A percentile compares a stretch with the other conserved stretches of the same genome.
These are phyloP conservation scores for Leptinotarsa rubiginosa DNA, from an alignment of 2,888 invertebrate genomes.

Conservation along the genomic window DNA sequence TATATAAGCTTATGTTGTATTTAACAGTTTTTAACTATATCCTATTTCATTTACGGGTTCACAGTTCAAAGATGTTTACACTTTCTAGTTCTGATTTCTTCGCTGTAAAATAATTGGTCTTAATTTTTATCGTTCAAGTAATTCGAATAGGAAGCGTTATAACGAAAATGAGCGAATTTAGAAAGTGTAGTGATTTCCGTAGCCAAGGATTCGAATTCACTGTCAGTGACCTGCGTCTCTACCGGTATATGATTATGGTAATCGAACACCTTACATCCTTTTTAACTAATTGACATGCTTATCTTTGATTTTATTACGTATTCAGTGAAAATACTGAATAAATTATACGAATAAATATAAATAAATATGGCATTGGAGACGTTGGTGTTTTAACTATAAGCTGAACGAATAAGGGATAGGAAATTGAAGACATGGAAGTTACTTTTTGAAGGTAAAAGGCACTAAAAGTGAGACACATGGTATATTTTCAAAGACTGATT, in stretches of 20 bases:
- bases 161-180: conserved; percentile 8
- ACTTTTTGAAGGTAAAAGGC: not conserved
- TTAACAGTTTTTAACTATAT: no score
- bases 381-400: not conserved
- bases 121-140: not conserved
- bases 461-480: not conserved
- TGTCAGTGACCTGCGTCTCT: conserved; percentile 19
- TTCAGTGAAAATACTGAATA: conserved; percentile 19
- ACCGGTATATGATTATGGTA: conserved; percentile 18
- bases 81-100: no score
- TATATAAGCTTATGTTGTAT: no score
- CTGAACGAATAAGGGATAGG: not conserved
- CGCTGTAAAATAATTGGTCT: no score
- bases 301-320: conserved; percentile 20
- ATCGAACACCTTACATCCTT: conserved; percentile 22
- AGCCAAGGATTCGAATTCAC: conserved; percentile 10
- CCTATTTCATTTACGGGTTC: no score
- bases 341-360: conserved; percentile 12
- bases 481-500: no score
- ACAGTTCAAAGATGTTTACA: no score
- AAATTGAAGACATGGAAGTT: not conserved
- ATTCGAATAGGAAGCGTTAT: not conserved
- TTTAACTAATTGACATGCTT: conserved; percentile 21
- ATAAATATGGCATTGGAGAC: conserved; percentile 2
- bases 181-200: conserved; percentile 10